phyloP scores from a whole-genome alignment of 2,113 vertebrate genomes.

The Pyrgilauda ruficollis region DNA sequence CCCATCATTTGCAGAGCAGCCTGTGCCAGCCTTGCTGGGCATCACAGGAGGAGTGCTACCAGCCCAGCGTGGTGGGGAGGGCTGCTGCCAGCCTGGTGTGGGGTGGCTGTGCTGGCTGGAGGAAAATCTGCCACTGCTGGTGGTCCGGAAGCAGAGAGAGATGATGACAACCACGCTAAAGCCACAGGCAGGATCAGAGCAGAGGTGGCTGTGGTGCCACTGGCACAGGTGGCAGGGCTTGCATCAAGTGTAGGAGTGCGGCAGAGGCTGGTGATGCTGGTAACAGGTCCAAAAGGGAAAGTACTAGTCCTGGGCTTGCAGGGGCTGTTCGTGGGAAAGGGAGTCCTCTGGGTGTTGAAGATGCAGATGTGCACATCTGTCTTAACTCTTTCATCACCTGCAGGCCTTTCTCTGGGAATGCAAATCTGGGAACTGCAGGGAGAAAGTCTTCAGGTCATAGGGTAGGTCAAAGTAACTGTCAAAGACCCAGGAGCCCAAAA shows the following conservation, averaged over 20 bases:
- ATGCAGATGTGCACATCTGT: not conserved
- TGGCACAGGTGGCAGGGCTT: not conserved
- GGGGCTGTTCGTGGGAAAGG: not conserved
- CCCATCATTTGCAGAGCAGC: not conserved
- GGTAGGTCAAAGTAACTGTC: not conserved
- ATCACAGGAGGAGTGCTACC: not conserved
- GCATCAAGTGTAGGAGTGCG: not conserved
- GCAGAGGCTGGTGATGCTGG: not conserved
- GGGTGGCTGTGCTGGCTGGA: accelerated
- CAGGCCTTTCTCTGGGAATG: not conserved
- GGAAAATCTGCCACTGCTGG: not conserved
- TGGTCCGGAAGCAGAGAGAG: not conserved
- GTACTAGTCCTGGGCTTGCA: not conserved
- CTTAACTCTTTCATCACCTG: not conserved
- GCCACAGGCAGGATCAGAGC: not conserved
- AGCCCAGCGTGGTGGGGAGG: not conserved
- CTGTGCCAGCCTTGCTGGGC: not conserved
- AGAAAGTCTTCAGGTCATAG: accelerated
- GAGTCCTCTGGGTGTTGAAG: not conserved
- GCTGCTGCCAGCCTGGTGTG: accelerated
- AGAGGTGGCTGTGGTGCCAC: not conserved
- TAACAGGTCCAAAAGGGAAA: not conserved
- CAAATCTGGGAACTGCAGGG: not conserved
- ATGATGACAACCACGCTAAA: not conserved
- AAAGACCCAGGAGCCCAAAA: not conserved